Percentiles rank a stretch among this genome's conserved stretches.
These are phyloP conservation scores for Glossophaga mutica DNA, from an alignment of 2,797 vertebrate species.

Conservation along the genomic window DNA sequence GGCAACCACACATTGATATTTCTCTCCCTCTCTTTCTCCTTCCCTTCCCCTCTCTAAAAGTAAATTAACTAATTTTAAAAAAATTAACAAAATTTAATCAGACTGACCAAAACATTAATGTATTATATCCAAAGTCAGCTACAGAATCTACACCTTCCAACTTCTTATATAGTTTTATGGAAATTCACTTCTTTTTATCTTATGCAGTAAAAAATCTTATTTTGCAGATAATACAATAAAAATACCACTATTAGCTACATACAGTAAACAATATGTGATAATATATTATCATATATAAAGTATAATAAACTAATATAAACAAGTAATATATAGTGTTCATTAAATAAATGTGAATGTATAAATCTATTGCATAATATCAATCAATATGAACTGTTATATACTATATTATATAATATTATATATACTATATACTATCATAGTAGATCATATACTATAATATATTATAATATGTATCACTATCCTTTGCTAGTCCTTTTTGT, in stretches of 20 bases:
- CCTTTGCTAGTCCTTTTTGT: neutral
- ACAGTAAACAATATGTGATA: neutral
- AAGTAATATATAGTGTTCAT: neutral
- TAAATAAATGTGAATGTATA: neutral
- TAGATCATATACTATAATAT: neutral
- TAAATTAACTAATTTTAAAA: neutral
- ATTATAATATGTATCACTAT: neutral
- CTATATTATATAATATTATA: neutral
- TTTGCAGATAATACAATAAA: neutral
- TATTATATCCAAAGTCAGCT: neutral
- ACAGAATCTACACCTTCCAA: neutral
- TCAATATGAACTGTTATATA: neutral
- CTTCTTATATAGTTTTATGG: neutral
- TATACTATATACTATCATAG: too few relatives aligned
- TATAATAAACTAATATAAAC: neutral
- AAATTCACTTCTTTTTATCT: neutral
- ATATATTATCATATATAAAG: neutral
- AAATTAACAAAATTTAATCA: neutral
- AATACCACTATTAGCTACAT: neutral
- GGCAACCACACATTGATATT: too few relatives aligned
- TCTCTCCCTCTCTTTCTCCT: too few relatives aligned
- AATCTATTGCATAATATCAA: neutral
- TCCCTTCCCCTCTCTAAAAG: too few relatives aligned
- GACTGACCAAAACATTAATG: neutral
- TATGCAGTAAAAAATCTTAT: neutral